Conservation (phyloP, 2,113 vertebrate genomes). For the Thamnaconus septentrionalis region DNA sequence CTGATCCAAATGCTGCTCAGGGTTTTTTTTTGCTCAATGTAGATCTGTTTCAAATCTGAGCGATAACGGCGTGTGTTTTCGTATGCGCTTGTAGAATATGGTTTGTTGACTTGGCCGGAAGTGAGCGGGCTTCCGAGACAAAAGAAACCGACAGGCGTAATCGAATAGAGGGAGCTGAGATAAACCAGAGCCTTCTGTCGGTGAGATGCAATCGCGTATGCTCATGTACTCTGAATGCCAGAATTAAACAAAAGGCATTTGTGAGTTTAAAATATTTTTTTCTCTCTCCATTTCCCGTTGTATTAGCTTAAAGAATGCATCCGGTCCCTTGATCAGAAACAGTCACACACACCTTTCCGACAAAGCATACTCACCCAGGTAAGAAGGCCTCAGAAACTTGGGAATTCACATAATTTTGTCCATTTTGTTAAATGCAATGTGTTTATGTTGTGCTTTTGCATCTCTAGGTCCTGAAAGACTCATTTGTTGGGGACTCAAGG, state of each 20-base stretch:
- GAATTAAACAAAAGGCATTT: not conserved
- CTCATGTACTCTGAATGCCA: not conserved
- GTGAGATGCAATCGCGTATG: conserved; percentile 70
- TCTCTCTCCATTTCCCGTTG: not conserved
- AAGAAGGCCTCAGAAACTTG: not conserved
- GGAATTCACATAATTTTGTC: not conserved
- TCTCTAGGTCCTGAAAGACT: conserved; percentile 87
- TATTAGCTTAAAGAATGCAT: conserved; percentile 92
- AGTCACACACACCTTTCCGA: conserved; percentile 87
- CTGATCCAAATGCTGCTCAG: not conserved
- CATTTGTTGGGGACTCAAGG: conserved; percentile 91
- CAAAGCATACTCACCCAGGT: conserved; percentile 94
- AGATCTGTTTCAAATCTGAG: too few relatives aligned
- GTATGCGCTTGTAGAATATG: conserved; percentile 79
- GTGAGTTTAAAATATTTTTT: not conserved
- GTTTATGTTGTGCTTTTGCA: not conserved
- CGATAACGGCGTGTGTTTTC: not conserved
- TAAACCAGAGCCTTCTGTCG: conserved; percentile 93
- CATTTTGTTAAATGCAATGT: not conserved
- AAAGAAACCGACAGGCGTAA: conserved; percentile 84
- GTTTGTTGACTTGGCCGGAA: conserved; percentile 93
- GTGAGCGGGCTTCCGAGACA: conserved; percentile 89
- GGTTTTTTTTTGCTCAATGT: too few relatives aligned
- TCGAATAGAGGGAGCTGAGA: conserved; percentile 92
- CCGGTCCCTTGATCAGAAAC: conserved; percentile 87